Base-by-base conservation (phyloP, 2,888 invertebrate species). In the Tenthredo mesomela region DNA sequence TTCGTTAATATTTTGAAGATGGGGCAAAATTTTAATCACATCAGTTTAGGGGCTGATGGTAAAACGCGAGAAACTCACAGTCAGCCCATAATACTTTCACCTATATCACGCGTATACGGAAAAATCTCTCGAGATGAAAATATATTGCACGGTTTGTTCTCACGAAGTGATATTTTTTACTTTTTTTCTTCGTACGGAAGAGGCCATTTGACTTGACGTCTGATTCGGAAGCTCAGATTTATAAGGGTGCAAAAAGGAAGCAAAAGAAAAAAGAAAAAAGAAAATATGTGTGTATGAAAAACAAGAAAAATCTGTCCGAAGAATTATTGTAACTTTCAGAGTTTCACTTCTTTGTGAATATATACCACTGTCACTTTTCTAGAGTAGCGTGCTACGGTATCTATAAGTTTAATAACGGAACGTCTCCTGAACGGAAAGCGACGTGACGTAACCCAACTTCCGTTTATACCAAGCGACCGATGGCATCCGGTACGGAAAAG, bases 401-500 rank as follows among this genome's bases (percentile, higher is more conserved):
- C 21, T 78, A 78, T 78, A 58, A 54, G 7, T 47, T 77, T 43
- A 12, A 47, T 25, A 77, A 50, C 47, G 47, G 50, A 77, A 78
- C 37, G 40, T 78, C 78, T n/a, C 37, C 61, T 37, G 78, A 78
- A 78, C 78, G 78, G 78, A 78, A 78, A 78, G n/a, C 78, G 58
- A 78, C 54, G 78, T 78, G 78, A 78, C 78, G 78, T 78, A 58
- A 78, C 18, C 78, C 78, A 78, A 78, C 78, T 78, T 78, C 78
- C 78, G 78, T 47, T 78, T 78, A 37, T 58, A 58, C 61, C 47
- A 12, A 33, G 33, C 78, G 78, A 78, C 78, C 78, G 78, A 61
- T 78, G 78, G 78, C 78, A 78, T 58, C 78, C 78, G 78, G 78
- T 37, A 78, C 29, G 78, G 58, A 58, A 78, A 58, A 78, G 78